These are phyloP conservation scores for Danaus melanippus DNA, from an alignment of 1,140 invertebrate genomes.

Conservation along the genomic window DNA sequence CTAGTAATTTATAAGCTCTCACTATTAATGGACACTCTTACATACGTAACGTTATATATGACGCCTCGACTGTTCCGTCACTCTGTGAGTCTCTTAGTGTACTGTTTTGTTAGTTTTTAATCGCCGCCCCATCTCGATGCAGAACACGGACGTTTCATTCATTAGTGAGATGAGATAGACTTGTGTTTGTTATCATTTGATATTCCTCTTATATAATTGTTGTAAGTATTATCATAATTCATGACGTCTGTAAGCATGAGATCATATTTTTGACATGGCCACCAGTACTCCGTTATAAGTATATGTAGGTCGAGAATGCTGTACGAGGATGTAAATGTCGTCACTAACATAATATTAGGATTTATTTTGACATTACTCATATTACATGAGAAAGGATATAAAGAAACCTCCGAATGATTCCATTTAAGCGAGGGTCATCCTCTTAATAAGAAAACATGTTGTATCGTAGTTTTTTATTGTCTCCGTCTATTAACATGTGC, in stretches of 20 bases:
- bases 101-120: no score
- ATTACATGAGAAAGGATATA: slow-evolving; percentile 3
- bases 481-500: slow-evolving; percentile 34
- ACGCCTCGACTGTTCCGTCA: background rate
- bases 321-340: slow-evolving; percentile 13
- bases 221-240: no score
- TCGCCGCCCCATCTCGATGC: no score
- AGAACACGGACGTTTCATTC: no score
- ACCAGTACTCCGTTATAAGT: background rate
- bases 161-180: no score
- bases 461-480: slow-evolving; percentile 39
- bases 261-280: no score
- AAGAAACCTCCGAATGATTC: slow-evolving; percentile 21
- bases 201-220: no score
- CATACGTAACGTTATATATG: slow-evolving; percentile 12
- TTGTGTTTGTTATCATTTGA: no score
- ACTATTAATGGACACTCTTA: slow-evolving; percentile 47
- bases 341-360: slow-evolving; percentile 10
- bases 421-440: slow-evolving; percentile 22
- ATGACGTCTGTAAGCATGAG: no score
- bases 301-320: background rate
- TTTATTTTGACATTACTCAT: slow-evolving; percentile 16
- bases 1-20: slow-evolving; percentile 1
- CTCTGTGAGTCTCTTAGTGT: no score
- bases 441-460: slow-evolving; percentile 29